phyloP scores from a whole-genome alignment of 2,113 vertebrate genomes.

The Gymnogyps californianus region DNA sequence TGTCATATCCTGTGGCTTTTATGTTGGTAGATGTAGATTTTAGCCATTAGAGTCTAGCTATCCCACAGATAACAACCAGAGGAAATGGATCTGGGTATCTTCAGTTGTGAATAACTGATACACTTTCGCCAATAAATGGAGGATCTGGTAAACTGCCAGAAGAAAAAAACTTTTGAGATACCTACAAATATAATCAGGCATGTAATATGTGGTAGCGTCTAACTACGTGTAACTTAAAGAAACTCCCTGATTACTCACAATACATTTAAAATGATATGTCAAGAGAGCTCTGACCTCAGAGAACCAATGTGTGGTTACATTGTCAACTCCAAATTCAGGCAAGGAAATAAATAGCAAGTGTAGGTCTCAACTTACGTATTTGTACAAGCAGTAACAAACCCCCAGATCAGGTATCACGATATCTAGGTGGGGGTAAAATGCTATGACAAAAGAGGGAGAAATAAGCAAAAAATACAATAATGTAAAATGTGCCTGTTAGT shows the following conservation, averaged over 20 bases:
- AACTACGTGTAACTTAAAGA: background rate
- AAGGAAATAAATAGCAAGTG: background rate
- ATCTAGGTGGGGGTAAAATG: background rate
- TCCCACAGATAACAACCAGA: background rate
- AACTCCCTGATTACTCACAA: background rate
- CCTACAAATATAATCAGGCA: background rate
- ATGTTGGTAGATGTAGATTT: conserved; percentile 18
- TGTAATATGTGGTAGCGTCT: background rate
- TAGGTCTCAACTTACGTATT: background rate
- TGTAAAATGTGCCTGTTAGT: background rate
- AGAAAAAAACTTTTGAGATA: background rate
- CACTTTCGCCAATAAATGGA: background rate
- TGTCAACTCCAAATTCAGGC: background rate
- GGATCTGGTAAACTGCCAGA: background rate
- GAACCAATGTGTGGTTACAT: background rate
- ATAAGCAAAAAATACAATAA: background rate
- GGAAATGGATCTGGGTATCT: background rate
- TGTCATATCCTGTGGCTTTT: conserved; percentile 36
- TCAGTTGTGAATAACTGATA: background rate
- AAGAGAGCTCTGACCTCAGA: background rate
- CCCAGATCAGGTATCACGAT: background rate
- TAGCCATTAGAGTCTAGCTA: background rate
- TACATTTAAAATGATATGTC: background rate
- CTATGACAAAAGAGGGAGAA: background rate
- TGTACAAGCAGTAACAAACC: background rate